phyloP scores from a whole-genome alignment of 2,888 invertebrate species.

The Drosophila fungiperda region DNA sequence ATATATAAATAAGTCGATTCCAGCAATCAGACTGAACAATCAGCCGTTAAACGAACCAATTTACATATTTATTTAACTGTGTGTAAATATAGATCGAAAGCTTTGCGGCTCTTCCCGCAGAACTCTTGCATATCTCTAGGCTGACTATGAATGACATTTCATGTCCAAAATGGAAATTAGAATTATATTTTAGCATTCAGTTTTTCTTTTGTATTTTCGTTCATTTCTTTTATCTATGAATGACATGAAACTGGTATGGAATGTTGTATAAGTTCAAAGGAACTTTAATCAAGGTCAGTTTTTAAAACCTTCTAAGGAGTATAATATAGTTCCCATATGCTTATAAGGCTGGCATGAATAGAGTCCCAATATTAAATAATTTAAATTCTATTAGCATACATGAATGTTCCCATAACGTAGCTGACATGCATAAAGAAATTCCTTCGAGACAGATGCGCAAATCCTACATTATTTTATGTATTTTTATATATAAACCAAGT shows the following conservation, averaged over 20 bases:
- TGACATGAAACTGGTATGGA: background rate
- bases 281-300: background rate
- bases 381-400: background rate
- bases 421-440: conserved; percentile 1
- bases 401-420: background rate
- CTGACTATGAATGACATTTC: conserved; percentile 21
- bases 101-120: background rate
- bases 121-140: conserved; percentile 43
- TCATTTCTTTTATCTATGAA: conserved; percentile 3
- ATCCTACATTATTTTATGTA: background rate
- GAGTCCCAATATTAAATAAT: background rate
- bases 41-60: conserved; percentile 45
- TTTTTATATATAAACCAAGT: background rate
- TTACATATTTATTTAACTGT: conserved; percentile 41
- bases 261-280: conserved; percentile 2
- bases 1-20: conserved; percentile 47
- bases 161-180: conserved; percentile 11
- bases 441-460: background rate
- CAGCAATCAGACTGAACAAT: conserved; percentile 48
- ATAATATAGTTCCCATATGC: background rate
- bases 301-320: too few relatives aligned
- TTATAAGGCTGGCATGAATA: too few relatives aligned
- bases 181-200: background rate
- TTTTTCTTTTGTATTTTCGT: background rate
- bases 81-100: conserved; percentile 38